A percentile compares a stretch with the other conserved stretches of the same genome.
These are phyloP conservation scores for Stigmatopora nigra DNA, from an alignment of 2,113 vertebrate genomes.

Conservation along the genomic window DNA sequence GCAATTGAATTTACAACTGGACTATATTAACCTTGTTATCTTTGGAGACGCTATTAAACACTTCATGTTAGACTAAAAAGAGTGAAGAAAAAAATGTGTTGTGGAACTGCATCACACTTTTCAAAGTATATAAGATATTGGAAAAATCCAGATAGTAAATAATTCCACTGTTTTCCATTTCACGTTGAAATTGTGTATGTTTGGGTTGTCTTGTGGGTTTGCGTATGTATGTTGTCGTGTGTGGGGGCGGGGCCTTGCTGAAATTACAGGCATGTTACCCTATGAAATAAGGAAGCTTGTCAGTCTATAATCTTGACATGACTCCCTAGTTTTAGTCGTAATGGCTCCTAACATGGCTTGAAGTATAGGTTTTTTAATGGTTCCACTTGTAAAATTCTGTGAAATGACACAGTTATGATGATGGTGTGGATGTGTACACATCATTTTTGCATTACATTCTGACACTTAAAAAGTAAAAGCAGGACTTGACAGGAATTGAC, in stretches of 20 bases:
- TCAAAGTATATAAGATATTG: too few species aligned
- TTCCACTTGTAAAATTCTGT: constrained; percentile 21
- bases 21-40: background rate
- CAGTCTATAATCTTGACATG: constrained; percentile 65
- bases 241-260: constrained; percentile 7
- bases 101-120: constrained; percentile 22
- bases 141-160: background rate
- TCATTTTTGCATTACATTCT: background rate
- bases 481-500: background rate
- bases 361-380: constrained; percentile 55
- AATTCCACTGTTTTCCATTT: background rate
- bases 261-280: constrained; percentile 60
- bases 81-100: constrained; percentile 10
- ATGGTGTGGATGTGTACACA: background rate
- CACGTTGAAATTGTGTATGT: constrained; percentile 7
- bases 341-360: constrained; percentile 63
- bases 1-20: background rate
- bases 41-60: constrained; percentile 13
- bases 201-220: background rate
- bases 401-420: constrained; percentile 13
- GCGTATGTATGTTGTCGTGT: constrained; percentile 10
- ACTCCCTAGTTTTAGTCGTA: constrained; percentile 65
- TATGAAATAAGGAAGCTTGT: constrained; percentile 47
- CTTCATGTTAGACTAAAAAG: constrained; percentile 13
- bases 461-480: constrained; percentile 15